These are phyloP conservation scores for Vanessa atalanta DNA, from an alignment of 1,140 invertebrate species.

Conservation along the genomic window DNA sequence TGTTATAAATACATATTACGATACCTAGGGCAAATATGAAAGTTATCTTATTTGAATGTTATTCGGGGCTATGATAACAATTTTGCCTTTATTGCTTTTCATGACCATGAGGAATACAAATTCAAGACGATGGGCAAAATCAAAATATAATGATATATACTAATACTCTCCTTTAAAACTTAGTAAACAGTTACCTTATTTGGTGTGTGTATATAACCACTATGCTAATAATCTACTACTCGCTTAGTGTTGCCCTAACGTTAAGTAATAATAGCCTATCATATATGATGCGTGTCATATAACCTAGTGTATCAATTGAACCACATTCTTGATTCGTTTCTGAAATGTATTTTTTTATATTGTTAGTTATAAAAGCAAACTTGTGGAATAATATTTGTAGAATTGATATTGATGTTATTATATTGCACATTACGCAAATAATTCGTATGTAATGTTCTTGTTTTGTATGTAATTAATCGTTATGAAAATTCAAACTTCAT, in stretches of 20 bases:
- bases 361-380: not conserved
- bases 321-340: not conserved
- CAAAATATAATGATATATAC: too few relatives aligned
- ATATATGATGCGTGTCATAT: not conserved
- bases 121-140: too few relatives aligned
- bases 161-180: too few relatives aligned
- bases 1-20: too few relatives aligned
- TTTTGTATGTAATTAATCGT: not conserved
- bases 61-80: too few relatives aligned
- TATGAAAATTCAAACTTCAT: not conserved
- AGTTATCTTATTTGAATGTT: too few relatives aligned
- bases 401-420: not conserved
- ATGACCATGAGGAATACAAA: too few relatives aligned
- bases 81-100: too few relatives aligned
- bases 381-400: not conserved
- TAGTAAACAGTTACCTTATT: not conserved
- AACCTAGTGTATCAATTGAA: not conserved
- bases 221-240: not conserved
- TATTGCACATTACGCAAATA: not conserved
- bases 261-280: conserved; percentile 12
- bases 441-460: not conserved
- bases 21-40: too few relatives aligned
- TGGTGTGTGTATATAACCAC: not conserved
- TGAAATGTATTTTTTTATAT: not conserved
- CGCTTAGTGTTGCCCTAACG: conserved; percentile 4